Evolutionary conservation across 1,140 invertebrate species (phyloP).

Genomic region (Papilio polyxenes): DNA sequence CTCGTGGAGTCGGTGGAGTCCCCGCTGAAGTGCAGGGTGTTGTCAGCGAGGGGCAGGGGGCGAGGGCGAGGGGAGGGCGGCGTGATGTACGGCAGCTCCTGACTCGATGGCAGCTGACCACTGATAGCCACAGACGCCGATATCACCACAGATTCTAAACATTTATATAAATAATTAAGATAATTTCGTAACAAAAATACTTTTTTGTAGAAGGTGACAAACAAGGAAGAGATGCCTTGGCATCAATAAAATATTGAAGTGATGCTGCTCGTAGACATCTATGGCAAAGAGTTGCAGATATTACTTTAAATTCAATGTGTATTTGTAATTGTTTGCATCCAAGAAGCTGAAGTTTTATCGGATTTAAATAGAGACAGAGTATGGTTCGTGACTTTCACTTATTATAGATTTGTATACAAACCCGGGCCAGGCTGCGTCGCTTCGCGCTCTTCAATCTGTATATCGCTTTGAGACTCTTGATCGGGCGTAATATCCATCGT

Average conservation of each 20-base stretch:
- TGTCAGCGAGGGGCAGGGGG: slow-evolving; percentile 62
- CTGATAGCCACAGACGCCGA: slow-evolving; percentile 90
- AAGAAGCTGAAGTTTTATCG: neutral
- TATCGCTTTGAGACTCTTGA: slow-evolving; percentile 60
- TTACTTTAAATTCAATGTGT: no score
- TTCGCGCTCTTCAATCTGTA: slow-evolving; percentile 70
- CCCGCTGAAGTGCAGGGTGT: slow-evolving; percentile 87
- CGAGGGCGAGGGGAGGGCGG: slow-evolving; percentile 84
- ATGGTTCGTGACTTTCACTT: neutral
- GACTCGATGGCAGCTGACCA: slow-evolving; percentile 90
- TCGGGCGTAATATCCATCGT: slow-evolving; percentile 69
- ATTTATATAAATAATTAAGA: neutral
- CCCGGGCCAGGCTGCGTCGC: slow-evolving; percentile 62
- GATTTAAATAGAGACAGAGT: neutral
- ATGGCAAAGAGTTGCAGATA: no score
- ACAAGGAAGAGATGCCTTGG: no score
- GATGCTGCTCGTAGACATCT: no score
- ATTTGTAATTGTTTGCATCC: neutral
- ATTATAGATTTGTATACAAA: slow-evolving; percentile 45
- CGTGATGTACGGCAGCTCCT: slow-evolving; percentile 94
- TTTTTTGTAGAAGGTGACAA: neutral
- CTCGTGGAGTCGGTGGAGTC: slow-evolving; percentile 92
- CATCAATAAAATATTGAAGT: no score
- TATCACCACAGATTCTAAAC: slow-evolving; percentile 72
- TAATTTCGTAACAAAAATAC: no score